Percentiles rank a stretch among this genome's conserved stretches.
Evolutionary conservation across 1,140 invertebrate species (phyloP).

Genomic region (Holotrichia oblita): DNA sequence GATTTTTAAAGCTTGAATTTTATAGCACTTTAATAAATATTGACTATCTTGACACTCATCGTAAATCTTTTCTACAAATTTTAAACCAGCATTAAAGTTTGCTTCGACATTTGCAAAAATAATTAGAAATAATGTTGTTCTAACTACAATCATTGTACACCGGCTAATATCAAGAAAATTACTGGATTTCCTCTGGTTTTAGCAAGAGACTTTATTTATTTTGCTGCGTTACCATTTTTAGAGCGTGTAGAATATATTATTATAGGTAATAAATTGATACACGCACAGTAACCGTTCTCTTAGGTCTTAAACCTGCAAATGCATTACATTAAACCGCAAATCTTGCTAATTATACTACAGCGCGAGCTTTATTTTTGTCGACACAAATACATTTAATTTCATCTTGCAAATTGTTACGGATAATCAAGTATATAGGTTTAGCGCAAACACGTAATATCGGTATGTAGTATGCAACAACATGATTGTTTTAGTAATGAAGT

Average conservation of each 20-base stretch:
- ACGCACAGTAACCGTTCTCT: neutral
- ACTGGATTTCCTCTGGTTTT: neutral
- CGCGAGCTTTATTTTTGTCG: neutral
- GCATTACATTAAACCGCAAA: neutral
- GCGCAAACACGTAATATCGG: constrained; percentile 24
- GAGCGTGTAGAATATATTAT: constrained; percentile 31
- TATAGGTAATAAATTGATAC: neutral
- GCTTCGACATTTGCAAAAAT: neutral
- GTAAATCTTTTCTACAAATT: constrained; percentile 66
- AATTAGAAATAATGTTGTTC: constrained; percentile 21
- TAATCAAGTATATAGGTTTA: neutral
- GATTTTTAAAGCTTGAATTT: constrained; percentile 71
- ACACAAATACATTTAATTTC: neutral
- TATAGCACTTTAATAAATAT: constrained; percentile 73
- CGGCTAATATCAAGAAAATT: neutral
- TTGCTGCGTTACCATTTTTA: constrained; percentile 4
- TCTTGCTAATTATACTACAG: neutral
- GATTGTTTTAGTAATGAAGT: constrained; percentile 18
- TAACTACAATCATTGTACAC: constrained; percentile 37
- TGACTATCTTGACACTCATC: constrained; percentile 69
- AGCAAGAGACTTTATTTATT: neutral
- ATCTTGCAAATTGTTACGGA: neutral
- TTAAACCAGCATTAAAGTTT: constrained; percentile 19
- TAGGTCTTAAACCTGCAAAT: neutral
- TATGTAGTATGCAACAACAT: neutral